Evolutionary conservation across 1,140 invertebrate genomes (phyloP).

Genomic region (Caenorhabditis briggsae): DNA sequence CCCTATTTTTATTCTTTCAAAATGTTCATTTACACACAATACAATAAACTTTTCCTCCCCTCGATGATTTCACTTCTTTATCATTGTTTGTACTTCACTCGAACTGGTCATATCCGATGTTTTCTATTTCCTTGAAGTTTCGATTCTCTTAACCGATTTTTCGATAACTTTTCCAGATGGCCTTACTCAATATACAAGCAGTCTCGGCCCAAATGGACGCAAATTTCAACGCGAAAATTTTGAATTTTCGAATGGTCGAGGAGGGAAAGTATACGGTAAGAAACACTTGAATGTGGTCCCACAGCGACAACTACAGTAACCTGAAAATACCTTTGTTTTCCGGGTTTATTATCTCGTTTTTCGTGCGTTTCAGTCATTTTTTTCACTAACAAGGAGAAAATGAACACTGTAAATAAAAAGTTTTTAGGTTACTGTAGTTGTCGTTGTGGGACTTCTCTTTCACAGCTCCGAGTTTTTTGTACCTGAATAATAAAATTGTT

Average conservation of each 20-base stretch:
- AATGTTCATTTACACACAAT: neutral
- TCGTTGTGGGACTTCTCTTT: too few relatives aligned
- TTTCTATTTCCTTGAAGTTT: constrained; percentile 9
- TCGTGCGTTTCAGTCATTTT: too few relatives aligned
- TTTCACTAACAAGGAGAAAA: too few relatives aligned
- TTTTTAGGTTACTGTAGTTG: too few relatives aligned
- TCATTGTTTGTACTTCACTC: neutral
- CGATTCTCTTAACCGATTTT: neutral
- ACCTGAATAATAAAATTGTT: too few relatives aligned
- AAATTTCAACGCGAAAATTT: constrained; percentile 59
- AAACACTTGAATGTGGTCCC: too few relatives aligned
- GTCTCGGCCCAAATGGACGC: constrained; percentile 64
- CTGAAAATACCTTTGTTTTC: too few relatives aligned
- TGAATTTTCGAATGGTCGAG: constrained; percentile 64
- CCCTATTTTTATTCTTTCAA: too few relatives aligned
- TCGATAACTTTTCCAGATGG: constrained; percentile 50
- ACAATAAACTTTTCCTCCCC: neutral
- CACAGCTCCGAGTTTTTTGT: too few relatives aligned
- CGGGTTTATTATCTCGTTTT: too few relatives aligned
- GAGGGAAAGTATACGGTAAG: constrained; percentile 67
- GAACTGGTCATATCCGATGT: constrained; percentile 32
- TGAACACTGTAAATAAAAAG: too few relatives aligned
- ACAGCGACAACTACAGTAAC: too few relatives aligned
- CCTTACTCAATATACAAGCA: constrained; percentile 62
- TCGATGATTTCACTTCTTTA: neutral